Base-by-base conservation (phyloP, 2,113 vertebrate species). In the Gambusia holbrooki region DNA sequence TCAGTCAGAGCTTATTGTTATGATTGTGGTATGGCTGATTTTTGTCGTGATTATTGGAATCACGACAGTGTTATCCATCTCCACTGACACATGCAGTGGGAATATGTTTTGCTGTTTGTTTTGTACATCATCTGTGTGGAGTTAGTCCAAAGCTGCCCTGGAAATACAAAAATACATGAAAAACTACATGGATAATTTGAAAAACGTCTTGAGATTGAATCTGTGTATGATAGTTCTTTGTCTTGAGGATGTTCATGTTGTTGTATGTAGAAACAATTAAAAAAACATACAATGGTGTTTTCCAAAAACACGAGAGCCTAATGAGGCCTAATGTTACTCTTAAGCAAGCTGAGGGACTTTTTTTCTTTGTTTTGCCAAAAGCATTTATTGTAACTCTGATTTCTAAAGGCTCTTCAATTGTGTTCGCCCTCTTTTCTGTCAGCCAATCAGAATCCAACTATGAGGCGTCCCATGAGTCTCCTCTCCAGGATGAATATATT, bases 401-500 rank as follows among this genome's bases (percentile, higher is more conserved):
- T 70, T 79, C 42, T 51, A 15, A 15, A 69, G 66, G 22, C 69
- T 66, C 67, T 66, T 28, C 6, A 29, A 66, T 66, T 30, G 69
- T 45, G 62, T 30, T 30, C 25, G 27, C 27, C 30, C 62, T 17
- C n/a, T n/a, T 70, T 60, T 74, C 81, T 54, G n/a, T 77, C 73
- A 76, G 75, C 87, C 74, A 86, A 75, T 84, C 84, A 76, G 40
- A 66, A 62, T 66, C 72, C 61, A 73, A 58, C 69, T 66, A 79
- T 42, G 37, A 17, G 25, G 45, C 33, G 22, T 74, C 76, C 85
- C 84, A 48, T 61, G 77, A 84, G 82, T 62, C 85, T 69, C 70
- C 45, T 77, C 73, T 66, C 22, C 42, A 45, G 64, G 63, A 40
- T 77, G 37, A 87, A 89, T 89, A 84, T 84, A 84, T 86, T 62